phyloP scores from a whole-genome alignment of 2,888 invertebrate genomes.

The Octodonta nipae region DNA sequence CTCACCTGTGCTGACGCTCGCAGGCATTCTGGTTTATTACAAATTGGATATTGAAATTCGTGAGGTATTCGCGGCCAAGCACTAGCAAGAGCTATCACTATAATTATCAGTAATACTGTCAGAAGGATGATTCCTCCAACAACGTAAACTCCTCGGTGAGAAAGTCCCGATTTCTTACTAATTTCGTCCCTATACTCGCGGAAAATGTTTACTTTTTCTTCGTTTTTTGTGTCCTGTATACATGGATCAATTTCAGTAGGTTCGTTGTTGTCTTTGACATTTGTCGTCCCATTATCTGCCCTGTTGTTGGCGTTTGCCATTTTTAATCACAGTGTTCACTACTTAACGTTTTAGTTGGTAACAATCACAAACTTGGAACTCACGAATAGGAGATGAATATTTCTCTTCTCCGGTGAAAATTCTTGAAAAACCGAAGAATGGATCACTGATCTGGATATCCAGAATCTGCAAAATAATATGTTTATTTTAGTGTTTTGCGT shows the following conservation, averaged over 20 bases:
- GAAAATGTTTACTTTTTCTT: constrained; percentile 12
- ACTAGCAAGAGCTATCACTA: constrained; percentile 35
- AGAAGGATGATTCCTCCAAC: constrained; percentile 22
- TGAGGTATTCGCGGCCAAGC: constrained; percentile 38
- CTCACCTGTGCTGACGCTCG: constrained; percentile 39
- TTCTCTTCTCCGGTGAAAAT: background rate
- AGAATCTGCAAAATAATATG: too few species aligned
- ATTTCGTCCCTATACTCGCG: constrained; percentile 18
- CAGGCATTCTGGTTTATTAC: constrained; percentile 38
- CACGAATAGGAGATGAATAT: background rate
- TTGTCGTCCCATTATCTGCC: too few species aligned
- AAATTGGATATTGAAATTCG: constrained; percentile 32
- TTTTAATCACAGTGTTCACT: too few species aligned
- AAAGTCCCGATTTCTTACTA: constrained; percentile 25
- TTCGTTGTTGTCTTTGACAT: constrained; percentile 10
- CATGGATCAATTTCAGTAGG: constrained; percentile 27
- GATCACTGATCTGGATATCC: too few species aligned
- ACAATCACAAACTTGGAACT: too few species aligned
- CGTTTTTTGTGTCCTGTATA: constrained; percentile 13
- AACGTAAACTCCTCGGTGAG: constrained; percentile 21
- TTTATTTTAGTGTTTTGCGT: too few species aligned
- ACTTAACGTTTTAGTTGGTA: too few species aligned
- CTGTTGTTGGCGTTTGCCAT: too few species aligned
- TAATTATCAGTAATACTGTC: constrained; percentile 33
- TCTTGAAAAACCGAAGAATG: background rate